These are phyloP conservation scores for Notolepis coatsorum DNA, from an alignment of 2,797 vertebrate species.

Conservation along the genomic window DNA sequence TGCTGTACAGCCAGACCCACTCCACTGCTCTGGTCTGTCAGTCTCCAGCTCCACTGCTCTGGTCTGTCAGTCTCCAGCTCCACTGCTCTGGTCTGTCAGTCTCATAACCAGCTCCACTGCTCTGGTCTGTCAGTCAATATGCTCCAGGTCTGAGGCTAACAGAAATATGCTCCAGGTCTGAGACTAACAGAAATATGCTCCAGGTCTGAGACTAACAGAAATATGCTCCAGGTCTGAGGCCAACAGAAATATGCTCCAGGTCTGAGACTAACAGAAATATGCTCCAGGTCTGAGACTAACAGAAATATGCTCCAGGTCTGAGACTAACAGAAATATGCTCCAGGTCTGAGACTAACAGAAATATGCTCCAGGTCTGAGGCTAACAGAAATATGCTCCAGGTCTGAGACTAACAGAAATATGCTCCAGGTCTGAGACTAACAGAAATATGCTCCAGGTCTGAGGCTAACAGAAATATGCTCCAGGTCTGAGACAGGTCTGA, in stretches of 20 bases:
- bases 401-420: constrained; percentile 42
- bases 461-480: too few species aligned
- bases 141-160: constrained; percentile 38
- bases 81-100: constrained; percentile 55
- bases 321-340: constrained; percentile 37
- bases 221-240: constrained; percentile 45
- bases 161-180: constrained; percentile 42
- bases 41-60: background rate
- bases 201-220: constrained; percentile 46
- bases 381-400: constrained; percentile 41
- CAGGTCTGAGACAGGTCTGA: too few species aligned
- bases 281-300: constrained; percentile 45
- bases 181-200: constrained; percentile 37
- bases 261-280: constrained; percentile 42
- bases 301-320: constrained; percentile 42
- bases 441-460: constrained; percentile 42
- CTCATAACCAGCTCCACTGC: constrained; percentile 45
- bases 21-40: background rate
- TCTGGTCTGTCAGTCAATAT: constrained; percentile 36
- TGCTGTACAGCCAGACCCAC: constrained; percentile 47
- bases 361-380: constrained; percentile 45
- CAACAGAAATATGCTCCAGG: constrained; percentile 41
- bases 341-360: constrained; percentile 46
- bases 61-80: background rate
- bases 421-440: constrained; percentile 45